A percentile compares a stretch with the other conserved stretches of the same genome.
Evolutionary conservation across 2,113 vertebrate genomes (phyloP).

Genomic region (Chlorodrepanis virens): DNA sequence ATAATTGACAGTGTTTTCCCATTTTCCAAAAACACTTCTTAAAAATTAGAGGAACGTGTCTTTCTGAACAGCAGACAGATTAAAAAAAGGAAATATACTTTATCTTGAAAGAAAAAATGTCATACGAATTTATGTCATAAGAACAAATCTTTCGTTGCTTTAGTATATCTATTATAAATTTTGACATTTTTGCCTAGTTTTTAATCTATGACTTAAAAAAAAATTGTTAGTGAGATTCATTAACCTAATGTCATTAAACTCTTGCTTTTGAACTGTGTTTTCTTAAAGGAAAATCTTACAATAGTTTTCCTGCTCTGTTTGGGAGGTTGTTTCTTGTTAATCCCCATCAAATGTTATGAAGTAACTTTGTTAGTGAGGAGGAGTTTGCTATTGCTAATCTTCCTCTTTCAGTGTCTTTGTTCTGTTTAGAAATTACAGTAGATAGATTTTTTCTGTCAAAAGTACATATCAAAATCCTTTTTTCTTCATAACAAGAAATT

Average conservation of each 20-base stretch:
- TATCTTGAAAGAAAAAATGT: background rate
- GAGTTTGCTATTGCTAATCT: background rate
- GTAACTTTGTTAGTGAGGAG: background rate
- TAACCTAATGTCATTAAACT: background rate
- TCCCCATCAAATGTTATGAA: background rate
- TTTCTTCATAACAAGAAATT: background rate
- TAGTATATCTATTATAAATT: background rate
- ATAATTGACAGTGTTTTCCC: background rate
- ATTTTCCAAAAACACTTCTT: background rate
- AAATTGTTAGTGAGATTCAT: background rate
- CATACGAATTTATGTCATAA: background rate
- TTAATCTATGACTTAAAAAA: background rate
- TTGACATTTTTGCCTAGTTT: background rate
- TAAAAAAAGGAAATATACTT: background rate
- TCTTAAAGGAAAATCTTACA: background rate
- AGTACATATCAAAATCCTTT: background rate
- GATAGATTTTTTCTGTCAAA: background rate
- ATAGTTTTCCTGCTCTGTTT: background rate
- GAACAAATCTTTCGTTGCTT: background rate
- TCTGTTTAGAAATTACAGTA: background rate
- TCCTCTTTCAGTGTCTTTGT: background rate
- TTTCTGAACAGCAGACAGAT: background rate
- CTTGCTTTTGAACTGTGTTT: background rate
- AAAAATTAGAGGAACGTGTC: background rate
- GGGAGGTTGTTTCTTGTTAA: background rate